Conservation (phyloP, 2,113 vertebrate species). For the Todiramphus saurophagus region DNA sequence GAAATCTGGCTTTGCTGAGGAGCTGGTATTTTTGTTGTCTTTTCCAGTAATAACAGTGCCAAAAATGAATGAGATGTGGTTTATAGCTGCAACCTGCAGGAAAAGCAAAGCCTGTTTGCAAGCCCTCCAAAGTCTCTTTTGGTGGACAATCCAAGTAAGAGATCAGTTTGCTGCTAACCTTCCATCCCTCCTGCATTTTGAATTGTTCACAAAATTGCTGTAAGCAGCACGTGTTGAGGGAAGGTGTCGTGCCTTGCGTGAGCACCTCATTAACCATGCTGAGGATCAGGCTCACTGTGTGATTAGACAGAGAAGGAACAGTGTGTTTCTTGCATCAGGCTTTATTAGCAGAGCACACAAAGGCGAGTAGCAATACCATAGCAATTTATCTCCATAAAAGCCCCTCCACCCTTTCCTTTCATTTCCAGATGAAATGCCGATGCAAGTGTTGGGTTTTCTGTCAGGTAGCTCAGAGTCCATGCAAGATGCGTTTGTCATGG, state of each 20-base stretch:
- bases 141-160: not conserved
- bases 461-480: not conserved
- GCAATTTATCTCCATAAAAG: not conserved
- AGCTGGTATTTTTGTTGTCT: not conserved
- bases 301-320: not conserved
- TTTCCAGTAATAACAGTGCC: not conserved
- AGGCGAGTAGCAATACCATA: fast-evolving
- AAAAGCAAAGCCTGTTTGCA: not conserved
- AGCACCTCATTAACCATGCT: not conserved
- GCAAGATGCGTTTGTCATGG: not conserved
- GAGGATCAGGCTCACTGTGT: not conserved
- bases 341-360: not conserved
- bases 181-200: not conserved
- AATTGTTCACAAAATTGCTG: not conserved
- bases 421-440: not conserved
- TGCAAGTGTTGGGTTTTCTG: not conserved
- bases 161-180: not conserved
- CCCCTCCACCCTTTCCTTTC: not conserved
- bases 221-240: not conserved
- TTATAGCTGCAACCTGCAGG: not conserved
- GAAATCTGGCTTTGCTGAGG: not conserved
- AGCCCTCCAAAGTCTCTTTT: not conserved
- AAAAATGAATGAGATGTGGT: not conserved
- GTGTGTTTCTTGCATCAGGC: not conserved
- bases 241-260: not conserved